Percentiles rank a stretch among this genome's conserved stretches.
phyloP scores from a whole-genome alignment of 1,140 invertebrate species.

The Pogonognathellus flavescens region DNA sequence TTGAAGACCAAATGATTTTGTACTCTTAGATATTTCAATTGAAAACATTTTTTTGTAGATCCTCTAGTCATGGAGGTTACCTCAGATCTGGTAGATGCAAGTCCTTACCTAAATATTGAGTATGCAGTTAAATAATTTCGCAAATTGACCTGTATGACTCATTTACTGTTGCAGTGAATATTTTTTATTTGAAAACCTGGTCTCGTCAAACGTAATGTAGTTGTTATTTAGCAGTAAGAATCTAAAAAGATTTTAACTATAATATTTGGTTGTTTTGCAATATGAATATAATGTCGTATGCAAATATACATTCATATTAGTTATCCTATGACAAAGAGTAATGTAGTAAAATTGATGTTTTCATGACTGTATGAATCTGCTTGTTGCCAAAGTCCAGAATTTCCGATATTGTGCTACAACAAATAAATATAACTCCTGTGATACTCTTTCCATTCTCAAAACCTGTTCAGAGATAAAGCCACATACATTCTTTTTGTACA shows the following conservation, averaged over 20 bases:
- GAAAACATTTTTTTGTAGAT: slow-evolving; percentile 38
- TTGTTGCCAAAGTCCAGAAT: too few species aligned
- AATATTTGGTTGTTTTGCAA: too few species aligned
- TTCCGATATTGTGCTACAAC: too few species aligned
- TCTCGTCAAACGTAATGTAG: too few species aligned
- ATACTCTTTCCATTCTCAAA: not conserved
- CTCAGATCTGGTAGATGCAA: slow-evolving; percentile 52
- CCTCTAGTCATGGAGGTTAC: slow-evolving; percentile 60
- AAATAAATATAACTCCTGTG: too few species aligned
- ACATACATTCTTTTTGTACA: not conserved
- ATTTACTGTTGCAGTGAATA: too few species aligned
- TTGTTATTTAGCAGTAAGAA: too few species aligned
- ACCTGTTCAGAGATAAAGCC: not conserved
- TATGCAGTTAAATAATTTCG: not conserved
- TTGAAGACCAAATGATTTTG: not conserved
- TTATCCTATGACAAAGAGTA: not conserved
- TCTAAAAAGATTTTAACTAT: too few species aligned
- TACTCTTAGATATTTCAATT: not conserved
- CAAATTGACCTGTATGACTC: too few species aligned
- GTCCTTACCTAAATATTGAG: slow-evolving; percentile 62
- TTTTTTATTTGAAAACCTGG: too few species aligned
- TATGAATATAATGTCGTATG: too few species aligned
- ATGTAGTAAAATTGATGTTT: not conserved
- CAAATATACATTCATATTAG: too few species aligned
- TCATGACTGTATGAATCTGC: not conserved